Percentiles rank a stretch among this genome's conserved stretches.
phyloP scores from a whole-genome alignment of 2,797 vertebrate species.

The Chrosomus eos region DNA sequence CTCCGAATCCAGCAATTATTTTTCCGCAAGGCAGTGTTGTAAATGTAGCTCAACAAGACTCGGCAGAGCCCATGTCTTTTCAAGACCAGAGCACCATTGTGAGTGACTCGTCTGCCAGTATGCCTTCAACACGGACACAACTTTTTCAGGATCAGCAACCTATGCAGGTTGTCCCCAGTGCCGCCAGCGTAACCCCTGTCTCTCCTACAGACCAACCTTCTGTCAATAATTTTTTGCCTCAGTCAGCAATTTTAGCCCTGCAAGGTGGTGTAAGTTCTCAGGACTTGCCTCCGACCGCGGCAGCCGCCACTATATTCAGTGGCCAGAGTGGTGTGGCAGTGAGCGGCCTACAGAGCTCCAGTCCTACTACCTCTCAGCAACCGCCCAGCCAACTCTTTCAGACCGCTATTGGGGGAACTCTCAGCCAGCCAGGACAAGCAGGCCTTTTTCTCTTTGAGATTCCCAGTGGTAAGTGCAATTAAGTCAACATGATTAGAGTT shows the following conservation, averaged over 20 bases:
- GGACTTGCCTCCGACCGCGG: conserved; percentile 83
- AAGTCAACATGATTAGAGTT: conserved; percentile 8
- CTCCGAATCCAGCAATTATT: conserved; percentile 80
- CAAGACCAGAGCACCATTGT: conserved; percentile 79
- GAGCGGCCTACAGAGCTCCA: conserved; percentile 77
- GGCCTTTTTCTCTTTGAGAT: conserved; percentile 96
- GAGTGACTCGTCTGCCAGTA: conserved; percentile 72
- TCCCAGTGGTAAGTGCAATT: conserved; percentile 86
- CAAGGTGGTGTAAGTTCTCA: conserved; percentile 87
- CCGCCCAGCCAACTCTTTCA: conserved; percentile 88
- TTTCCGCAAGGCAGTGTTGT: conserved; percentile 78
- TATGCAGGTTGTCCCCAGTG: conserved; percentile 83
- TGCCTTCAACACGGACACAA: conserved; percentile 75
- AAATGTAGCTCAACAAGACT: conserved; percentile 78
- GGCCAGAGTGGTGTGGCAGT: conserved; percentile 85
- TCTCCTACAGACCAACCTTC: conserved; percentile 64
- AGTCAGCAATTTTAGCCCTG: conserved; percentile 89
- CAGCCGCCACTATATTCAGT: conserved; percentile 85
- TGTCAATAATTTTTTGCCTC: conserved; percentile 92
- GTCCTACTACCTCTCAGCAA: conserved; percentile 81
- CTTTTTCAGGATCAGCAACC: conserved; percentile 84
- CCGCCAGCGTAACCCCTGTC: conserved; percentile 84
- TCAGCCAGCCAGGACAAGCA: conserved; percentile 86
- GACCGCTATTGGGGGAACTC: conserved; percentile 81
- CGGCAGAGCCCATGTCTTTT: conserved; percentile 83